Conservation (phyloP, 2,888 invertebrate genomes). For the Hylaea fasciaria region DNA sequence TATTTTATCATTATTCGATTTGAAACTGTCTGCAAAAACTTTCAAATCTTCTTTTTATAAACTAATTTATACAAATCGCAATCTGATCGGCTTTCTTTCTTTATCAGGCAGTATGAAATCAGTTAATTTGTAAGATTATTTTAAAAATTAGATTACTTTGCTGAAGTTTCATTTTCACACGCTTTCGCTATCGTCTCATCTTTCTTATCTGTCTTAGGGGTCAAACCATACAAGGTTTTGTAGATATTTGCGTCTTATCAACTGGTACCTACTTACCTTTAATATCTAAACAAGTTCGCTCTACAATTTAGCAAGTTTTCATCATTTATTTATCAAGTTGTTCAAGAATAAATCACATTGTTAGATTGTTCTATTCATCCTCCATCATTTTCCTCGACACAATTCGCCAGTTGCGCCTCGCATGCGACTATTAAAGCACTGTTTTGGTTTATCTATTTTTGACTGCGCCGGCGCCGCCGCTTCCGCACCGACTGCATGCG, state of each 20-base stretch:
- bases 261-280: too few relatives aligned
- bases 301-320: too few relatives aligned
- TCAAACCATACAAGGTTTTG: too few relatives aligned
- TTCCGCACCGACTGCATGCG: conserved; percentile 49
- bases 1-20: background rate
- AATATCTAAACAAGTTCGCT: too few relatives aligned
- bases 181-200: too few relatives aligned
- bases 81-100: background rate
- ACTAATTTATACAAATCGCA: conserved; percentile 1
- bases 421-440: conserved; percentile 31
- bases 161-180: too few relatives aligned
- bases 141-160: too few relatives aligned
- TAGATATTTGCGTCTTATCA: too few relatives aligned
- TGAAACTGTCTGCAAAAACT: conserved; percentile 29
- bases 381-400: conserved; percentile 5
- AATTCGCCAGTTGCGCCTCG: conserved; percentile 28
- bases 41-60: conserved; percentile 38
- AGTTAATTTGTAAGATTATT: background rate
- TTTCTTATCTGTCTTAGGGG: too few relatives aligned
- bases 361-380: background rate
- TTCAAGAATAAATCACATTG: too few relatives aligned
- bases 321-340: too few relatives aligned
- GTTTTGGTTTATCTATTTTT: conserved; percentile 38
- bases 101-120: background rate
- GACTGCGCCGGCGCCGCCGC: conserved; percentile 40